These are phyloP conservation scores for Rhegmatorhina hoffmannsi DNA, from an alignment of 2,113 vertebrate species.

Conservation along the genomic window DNA sequence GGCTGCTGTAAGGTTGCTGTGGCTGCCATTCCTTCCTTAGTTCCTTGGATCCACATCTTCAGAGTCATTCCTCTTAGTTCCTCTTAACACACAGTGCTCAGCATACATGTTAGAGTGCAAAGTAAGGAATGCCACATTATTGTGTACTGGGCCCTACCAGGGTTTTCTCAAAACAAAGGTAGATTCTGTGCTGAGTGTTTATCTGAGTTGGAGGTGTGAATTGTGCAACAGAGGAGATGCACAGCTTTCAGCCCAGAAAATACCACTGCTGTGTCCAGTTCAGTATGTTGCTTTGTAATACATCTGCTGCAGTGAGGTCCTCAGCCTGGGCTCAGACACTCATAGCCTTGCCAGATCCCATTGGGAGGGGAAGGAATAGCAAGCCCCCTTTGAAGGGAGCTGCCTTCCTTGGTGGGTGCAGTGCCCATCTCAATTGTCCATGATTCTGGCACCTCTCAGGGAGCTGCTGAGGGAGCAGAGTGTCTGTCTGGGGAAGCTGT, in stretches of 20 bases:
- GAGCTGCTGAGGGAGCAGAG: not conserved
- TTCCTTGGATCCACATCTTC: not conserved
- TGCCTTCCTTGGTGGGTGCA: fast-evolving
- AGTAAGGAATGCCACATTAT: fast-evolving
- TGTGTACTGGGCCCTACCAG: not conserved
- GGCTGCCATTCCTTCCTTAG: fast-evolving
- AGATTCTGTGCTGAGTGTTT: not conserved
- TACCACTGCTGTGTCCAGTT: not conserved
- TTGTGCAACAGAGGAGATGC: not conserved
- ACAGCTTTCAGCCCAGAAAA: not conserved
- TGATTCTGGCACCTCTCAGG: not conserved
- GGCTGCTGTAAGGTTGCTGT: not conserved
- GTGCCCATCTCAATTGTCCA: fast-evolving
- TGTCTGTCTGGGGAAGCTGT: not conserved
- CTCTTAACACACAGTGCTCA: not conserved
- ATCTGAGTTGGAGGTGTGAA: not conserved
- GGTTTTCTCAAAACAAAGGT: not conserved
- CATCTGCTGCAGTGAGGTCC: not conserved
- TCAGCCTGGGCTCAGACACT: not conserved
- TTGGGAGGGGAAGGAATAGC: fast-evolving
- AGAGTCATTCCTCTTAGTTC: not conserved
- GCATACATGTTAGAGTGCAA: fast-evolving
- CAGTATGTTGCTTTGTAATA: not conserved
- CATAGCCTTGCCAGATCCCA: not conserved
- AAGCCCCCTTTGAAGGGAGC: not conserved